Base-by-base conservation (phyloP, 1,140 invertebrate species). In the Hormaphis cornu region DNA sequence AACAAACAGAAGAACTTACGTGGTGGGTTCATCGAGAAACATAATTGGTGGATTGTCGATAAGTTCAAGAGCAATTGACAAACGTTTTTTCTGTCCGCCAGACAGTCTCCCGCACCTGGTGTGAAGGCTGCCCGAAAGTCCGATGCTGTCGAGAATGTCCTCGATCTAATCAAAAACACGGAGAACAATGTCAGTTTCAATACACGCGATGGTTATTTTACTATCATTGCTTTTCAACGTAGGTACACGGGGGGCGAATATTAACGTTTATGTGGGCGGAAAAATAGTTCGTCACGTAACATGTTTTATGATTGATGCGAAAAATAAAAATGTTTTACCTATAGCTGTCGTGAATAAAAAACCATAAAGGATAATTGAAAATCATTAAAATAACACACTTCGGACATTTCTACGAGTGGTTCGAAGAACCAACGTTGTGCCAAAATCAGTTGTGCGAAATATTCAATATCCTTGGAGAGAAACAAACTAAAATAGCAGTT, bases 31-130 rank as follows among this genome's bases (percentile, higher is more conserved):
- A 75, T 91, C 89, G 24, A 90, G 77, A 75, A 89, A 90, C 78
- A 90, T 82, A 1, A 90, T 84, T 0, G 92, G 90, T 5, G 94
- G 93, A 81, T 96, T 95, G 77, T 93, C 91, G 9, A 96, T 85
- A 18, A 97, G 81, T 79, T 96, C 94, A 42, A 95, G 79, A 2
- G 92, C 93, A 18, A 97, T 93, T 52, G 89, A 90, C 6, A 97
- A 78, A 33, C 94, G 80, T 76, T 96, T 97, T 72, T 86, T 85
- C 76, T 97, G 93, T 1, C 95, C 94, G 1, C 93, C 93, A 22
- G 91, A 95, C 6, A 97, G 79, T 69, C 83, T 84, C n/a, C 80
- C 81, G 73, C 90, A 90, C 59, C 83, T 80, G 0, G 90, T 95
- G 28, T 89, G 81, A 75, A 87, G 86, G 1, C 85, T 81, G 44